Conservation (phyloP, 2,113 vertebrate genomes). For the Edolisoma coerulescens region DNA sequence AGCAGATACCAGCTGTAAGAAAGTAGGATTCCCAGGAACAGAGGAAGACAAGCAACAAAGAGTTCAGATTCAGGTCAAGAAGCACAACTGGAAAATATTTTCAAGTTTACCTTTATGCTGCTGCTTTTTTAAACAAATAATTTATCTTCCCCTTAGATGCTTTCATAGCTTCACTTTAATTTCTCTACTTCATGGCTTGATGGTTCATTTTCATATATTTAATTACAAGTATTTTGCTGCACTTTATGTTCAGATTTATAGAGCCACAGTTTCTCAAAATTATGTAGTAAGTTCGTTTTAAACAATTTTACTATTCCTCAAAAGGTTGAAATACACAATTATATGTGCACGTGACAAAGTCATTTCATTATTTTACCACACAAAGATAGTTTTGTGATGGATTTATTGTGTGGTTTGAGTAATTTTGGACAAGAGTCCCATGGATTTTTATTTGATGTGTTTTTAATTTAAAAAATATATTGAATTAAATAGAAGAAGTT, state of each 20-base stretch:
- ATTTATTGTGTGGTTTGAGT: slow-evolving; percentile 19
- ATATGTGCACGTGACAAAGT: not conserved
- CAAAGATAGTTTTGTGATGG: not conserved
- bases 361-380: not conserved
- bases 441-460: slow-evolving; percentile 22
- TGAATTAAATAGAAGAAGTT: not conserved
- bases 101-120: not conserved
- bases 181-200: not conserved
- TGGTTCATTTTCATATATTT: not conserved
- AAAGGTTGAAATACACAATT: not conserved
- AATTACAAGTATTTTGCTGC: not conserved
- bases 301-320: not conserved
- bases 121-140: not conserved
- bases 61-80: not conserved
- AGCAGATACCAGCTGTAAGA: not conserved
- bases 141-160: not conserved
- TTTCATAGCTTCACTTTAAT: not conserved
- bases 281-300: not conserved
- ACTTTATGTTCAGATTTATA: not conserved
- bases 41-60: not conserved
- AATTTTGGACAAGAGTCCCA: not conserved
- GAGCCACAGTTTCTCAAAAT: not conserved
- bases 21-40: not conserved
- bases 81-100: not conserved
- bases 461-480: slow-evolving; percentile 33